Base-by-base conservation (phyloP, 2,797 vertebrate species). In the Ambastaia sidthimunki region DNA sequence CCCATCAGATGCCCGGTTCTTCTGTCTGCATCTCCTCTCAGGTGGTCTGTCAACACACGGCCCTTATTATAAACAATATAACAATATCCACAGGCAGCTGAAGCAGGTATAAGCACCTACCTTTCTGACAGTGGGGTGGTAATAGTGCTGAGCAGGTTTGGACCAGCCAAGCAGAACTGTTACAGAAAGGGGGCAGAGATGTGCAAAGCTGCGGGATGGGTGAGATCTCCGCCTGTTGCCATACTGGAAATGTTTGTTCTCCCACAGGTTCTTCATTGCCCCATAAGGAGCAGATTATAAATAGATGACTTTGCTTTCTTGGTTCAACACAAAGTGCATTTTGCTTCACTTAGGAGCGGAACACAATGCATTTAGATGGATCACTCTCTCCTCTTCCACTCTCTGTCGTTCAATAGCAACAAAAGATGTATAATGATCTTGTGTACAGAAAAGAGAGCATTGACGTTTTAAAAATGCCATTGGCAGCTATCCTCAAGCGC, bases 281-380 rank as follows among this genome's bases (percentile, higher is more conserved):
- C 70, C 62, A 78, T 80, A 71, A 80, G 75, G 83, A 66, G 57
- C n/a, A 68, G 70, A 48, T 80, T 90, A 91, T 90, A 92, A 92
- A 92, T 91, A 92, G 89, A 88, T 72, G 88, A 84, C 88, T 91
- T 90, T 84, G 82, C 88, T 86, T 85, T 87, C 84, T 78, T 83
- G 77, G 76, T 87, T 81, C 85, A 88, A 87, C 86, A 75, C 84
- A 88, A 81, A 87, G 86, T 87, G 82, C 80, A 86, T 55, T 84
- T 80, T 80, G 86, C 86, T 71, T 86, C 88, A 90, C 88, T 91
- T 85, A 89, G 82, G 71, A 65, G 74, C 77, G 80, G 75, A 82
- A 84, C 66, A 82, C 16, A 31, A 69, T 78, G 83, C 78, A 87
- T 69, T 75, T 7, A 48, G 48, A 70, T 0, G 6, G 15, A n/a